Evolutionary conservation across 2,113 vertebrate species (phyloP).

Genomic region (Phrynocephalus versicolor): DNA sequence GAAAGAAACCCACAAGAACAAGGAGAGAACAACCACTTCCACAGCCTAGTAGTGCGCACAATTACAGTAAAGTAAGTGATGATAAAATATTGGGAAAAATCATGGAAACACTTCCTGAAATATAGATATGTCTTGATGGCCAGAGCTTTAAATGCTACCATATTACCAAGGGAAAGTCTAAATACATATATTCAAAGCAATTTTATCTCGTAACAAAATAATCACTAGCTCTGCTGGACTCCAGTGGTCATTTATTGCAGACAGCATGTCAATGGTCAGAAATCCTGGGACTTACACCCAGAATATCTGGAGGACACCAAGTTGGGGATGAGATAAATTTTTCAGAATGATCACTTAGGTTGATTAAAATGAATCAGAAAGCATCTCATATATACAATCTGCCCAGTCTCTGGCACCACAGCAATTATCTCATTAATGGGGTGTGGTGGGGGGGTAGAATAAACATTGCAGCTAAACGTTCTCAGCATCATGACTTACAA

Average conservation of each 20-base stretch:
- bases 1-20: background rate
- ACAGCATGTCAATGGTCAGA: background rate
- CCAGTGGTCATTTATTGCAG: background rate
- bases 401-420: background rate
- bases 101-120: background rate
- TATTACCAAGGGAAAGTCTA: constrained; percentile 22
- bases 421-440: background rate
- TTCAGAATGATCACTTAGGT: background rate
- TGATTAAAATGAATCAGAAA: background rate
- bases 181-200: too few species aligned
- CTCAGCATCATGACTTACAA: background rate
- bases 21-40: constrained; percentile 19
- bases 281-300: background rate
- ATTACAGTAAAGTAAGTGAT: constrained; percentile 30
- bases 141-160: background rate
- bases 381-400: background rate
- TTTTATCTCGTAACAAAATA: too few species aligned
- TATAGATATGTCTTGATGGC: background rate
- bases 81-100: background rate
- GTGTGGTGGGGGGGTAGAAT: background rate
- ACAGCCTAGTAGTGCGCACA: constrained; percentile 5
- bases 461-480: background rate
- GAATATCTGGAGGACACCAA: background rate
- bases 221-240: background rate
- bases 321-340: background rate